Conservation (phyloP, 2,113 vertebrate species). For the Caracal caracal region DNA sequence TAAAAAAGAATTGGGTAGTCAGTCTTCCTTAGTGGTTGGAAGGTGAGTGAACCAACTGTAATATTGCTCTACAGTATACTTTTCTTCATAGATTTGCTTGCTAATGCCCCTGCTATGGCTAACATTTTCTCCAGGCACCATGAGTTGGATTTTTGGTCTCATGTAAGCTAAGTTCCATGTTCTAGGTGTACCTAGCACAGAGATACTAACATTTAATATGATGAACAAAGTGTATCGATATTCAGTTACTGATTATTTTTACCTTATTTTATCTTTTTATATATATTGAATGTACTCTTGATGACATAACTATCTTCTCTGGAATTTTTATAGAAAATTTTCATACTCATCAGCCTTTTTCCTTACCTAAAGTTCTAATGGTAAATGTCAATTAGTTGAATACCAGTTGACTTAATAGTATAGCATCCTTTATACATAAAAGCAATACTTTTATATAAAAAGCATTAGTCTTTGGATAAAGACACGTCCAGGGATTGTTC, state of each 20-base stretch:
- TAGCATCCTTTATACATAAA: neutral
- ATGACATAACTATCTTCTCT: neutral
- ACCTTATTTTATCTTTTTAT: neutral
- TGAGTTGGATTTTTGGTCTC: slow-evolving; percentile 36
- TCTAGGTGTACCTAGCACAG: neutral
- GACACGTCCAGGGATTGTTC: neutral
- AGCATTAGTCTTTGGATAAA: neutral
- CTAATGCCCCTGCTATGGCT: neutral
- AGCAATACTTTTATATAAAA: neutral
- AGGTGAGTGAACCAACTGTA: neutral
- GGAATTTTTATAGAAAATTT: slow-evolving; percentile 34
- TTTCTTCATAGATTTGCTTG: neutral
- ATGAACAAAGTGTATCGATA: neutral
- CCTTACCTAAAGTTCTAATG: slow-evolving; percentile 5
- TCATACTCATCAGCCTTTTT: neutral
- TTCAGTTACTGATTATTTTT: slow-evolving; percentile 24
- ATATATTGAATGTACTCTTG: neutral
- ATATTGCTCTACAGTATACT: neutral
- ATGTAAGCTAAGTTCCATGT: slow-evolving; percentile 4
- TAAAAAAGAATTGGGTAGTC: neutral
- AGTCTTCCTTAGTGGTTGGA: neutral
- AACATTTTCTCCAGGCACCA: neutral
- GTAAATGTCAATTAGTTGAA: slow-evolving; percentile 33
- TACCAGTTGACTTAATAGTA: neutral
- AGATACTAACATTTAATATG: neutral